Evolutionary conservation across 2,888 invertebrate species (phyloP).

Genomic region (Drosophila acutilabella): DNA sequence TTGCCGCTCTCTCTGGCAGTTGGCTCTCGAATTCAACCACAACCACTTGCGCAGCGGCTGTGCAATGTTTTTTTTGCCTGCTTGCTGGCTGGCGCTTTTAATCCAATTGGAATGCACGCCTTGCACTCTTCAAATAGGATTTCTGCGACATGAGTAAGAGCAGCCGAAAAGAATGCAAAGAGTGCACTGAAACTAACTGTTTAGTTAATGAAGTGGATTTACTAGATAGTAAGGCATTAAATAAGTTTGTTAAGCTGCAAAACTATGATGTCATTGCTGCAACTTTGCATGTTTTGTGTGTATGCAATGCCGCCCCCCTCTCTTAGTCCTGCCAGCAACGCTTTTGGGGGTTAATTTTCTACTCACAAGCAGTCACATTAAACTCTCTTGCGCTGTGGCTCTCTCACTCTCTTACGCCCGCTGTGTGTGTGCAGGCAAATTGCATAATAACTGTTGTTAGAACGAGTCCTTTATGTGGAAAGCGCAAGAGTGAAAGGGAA

Average conservation of each 20-base stretch:
- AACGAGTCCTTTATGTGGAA: conserved; percentile 59
- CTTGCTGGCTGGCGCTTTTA: conserved; percentile 37
- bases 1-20: conserved; percentile 8
- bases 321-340: conserved; percentile 32
- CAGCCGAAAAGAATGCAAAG: neutral
- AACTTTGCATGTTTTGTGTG: conserved; percentile 64
- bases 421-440: conserved; percentile 55
- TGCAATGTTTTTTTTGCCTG: conserved; percentile 46
- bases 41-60: conserved; percentile 66
- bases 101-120: conserved; percentile 79
- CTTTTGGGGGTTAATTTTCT: conserved; percentile 57
- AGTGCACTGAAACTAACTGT: conserved; percentile 7
- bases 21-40: conserved; percentile 18
- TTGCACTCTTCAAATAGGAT: conserved; percentile 52
- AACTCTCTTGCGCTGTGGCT: conserved; percentile 9
- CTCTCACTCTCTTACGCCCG: conserved; percentile 5
- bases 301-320: conserved; percentile 66
- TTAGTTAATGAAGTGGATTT: neutral
- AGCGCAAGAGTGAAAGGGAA: conserved; percentile 20
- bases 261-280: conserved; percentile 65
- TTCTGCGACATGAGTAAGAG: neutral
- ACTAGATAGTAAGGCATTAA: neutral
- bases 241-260: neutral
- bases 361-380: no score
- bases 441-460: conserved; percentile 67